Evolutionary conservation across 1,140 invertebrate genomes (phyloP), one percentile per base, ranked within the genome.

Genomic region (Trachymyrmex septentrionalis): DNA sequence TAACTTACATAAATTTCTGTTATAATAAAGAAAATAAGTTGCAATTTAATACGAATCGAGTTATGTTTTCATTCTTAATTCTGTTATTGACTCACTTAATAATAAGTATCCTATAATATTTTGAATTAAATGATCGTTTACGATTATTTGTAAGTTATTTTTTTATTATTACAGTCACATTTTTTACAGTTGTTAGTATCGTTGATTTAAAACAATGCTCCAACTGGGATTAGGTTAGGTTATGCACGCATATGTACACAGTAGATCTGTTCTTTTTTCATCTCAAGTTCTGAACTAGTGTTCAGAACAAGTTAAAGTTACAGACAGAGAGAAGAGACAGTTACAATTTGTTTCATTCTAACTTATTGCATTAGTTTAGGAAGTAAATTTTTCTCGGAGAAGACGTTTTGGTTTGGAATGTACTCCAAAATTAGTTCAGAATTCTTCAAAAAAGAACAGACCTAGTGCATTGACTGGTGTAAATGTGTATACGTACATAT

Each of bases 191-290:
- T 38, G n/a, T 73, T 59, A 5, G 7, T 59, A 5, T 75, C 34
- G 34, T 38, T 61, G 14, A 75, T 75, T 75, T 61, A 75, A 75
- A 75, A 44, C 14, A 16, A 69, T 69, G 38, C 34, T 67, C 12
- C 21, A 14, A 69, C 6, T 1, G 24, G 12, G 38, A 19, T 69
- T 69, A 69, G 21, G 38, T 69, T 69, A 21, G 21, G 21, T 69
- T 69, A 34, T 38, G n/a, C 10, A 50, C 10, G 48, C 10, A 14
- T 67, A 27, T 19, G 24, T 61, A 4, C 3, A 14, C 9, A 55
- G 19, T 55, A 38, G 34, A 1, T 38, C 34, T 38, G 34, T 38
- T 38, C 34, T 38, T 38, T 38, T 38, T 38, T 0, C 7, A 38
- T 7, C 6, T 38, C 6, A 38, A 38, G 34, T 38, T 38, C 34